Base-by-base conservation (phyloP, 2,797 vertebrate genomes). In the Champsocephalus esox region DNA sequence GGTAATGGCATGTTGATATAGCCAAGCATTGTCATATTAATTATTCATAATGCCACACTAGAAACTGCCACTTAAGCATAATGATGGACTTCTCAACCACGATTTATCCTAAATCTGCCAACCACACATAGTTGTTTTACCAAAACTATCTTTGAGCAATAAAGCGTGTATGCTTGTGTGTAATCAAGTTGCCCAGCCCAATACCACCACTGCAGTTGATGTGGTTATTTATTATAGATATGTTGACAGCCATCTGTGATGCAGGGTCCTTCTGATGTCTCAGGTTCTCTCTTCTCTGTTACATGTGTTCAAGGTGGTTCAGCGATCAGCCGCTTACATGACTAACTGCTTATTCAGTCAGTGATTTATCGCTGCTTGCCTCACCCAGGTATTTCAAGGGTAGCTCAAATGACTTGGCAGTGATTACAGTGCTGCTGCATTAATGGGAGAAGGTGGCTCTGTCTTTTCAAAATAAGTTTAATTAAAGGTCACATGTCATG, bases 291-390 rank as follows among this genome's bases (percentile, higher is more conserved):
- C 43, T n/a, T 17, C 21, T 61, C 13, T 60, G 34, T 51, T 52
- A 48, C 32, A 17, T 63, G 49, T 52, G 54, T 74, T 75, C 8
- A 38, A 38, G 34, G 69, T 65, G 52, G 0, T n/a, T 38, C 69
- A 43, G 56, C 3, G 14, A 17, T 48, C 62, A 43, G 52, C 59
- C 12, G 21, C 68, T 71, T 5, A 66, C 49, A 55, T 84, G 79
- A 80, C 28, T 77, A 65, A 75, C 62, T 24, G 77, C 60, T 63
- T 81, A 48, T 79, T 79, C 58, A 81, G 72, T 74, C 76, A 75
- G 71, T 57, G 58, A 83, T 80, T 78, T 64, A 79, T 66, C 60
- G 66, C 21, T 43, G 52, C 51, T 54, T 6, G 69, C 61, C 65
- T 62, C 60, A 34, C 63, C 55, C 48, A 28, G 52, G 64, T 70